Base-by-base conservation (phyloP, 2,888 invertebrate genomes). In the Drepanosiphum platanoidis region DNA sequence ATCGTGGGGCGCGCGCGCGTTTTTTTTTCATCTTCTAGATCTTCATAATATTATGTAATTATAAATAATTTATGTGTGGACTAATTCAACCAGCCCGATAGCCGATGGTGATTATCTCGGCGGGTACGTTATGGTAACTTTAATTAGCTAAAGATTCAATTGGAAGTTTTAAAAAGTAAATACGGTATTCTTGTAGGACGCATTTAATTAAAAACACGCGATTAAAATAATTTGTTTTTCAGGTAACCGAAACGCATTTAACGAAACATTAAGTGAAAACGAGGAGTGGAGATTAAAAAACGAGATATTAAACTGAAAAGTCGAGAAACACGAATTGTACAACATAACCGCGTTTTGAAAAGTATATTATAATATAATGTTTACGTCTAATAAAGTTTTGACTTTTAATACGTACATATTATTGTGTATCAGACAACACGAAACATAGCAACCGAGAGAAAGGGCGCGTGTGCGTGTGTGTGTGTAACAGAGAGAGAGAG, bases 121-220 rank as follows among this genome's bases (percentile, higher is more conserved):
- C n/a, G 34, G 34, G 52, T 52, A 52, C 52, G 18, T 70, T 30
- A 11, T 30, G 70, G 80, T 80, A 70, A 52, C 5, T 70, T 80
- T 70, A 70, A 80, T 36, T 52, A 80, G 52, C 80, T 52, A 42
- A 66, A 79, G 79, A 80, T 80, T 80, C 80, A 70, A 70, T 80
- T 80, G 13, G 22, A 80, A 80, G 70, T 80, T 80, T 70, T 52
- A 9, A 36, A 70, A 81, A 71, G 58, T 81, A 71, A 81, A 81
- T 71, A 81, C 81, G 36, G 71, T 39, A 39, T 80, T 58, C 70
- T 58, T n/a, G n/a, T 36, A 58, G 58, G 36, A 58, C 80, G 39
- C 58, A n/a, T 81, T 81, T 81, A 81, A 81, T 81, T 81, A 81
- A 81, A 81, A 81, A 81, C 81, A 81, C 71, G 81, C 81, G 58